Evolutionary conservation across 2,888 invertebrate genomes (phyloP), one percentile per base, ranked within the genome.

Genomic region (Microchrysa polita): DNA sequence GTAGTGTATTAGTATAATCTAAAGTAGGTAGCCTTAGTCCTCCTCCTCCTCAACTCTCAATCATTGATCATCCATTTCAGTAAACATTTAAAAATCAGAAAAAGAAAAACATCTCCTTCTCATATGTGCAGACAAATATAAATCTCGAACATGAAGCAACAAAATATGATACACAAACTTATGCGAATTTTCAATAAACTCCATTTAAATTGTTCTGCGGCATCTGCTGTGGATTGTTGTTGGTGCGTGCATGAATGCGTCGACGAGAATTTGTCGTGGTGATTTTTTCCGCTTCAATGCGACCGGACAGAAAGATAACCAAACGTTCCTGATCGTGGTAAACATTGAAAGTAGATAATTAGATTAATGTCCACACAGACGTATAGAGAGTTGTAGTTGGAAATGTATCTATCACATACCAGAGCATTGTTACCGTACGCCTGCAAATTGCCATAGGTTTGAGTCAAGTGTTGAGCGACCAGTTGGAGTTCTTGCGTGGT

Each of bases 231-330:
- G 82, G 79, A 67, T 80, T 79, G 77, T 82, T 81, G 74, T 82
- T 81, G 48, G 79, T 61, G 65, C 77, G 75, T n/a, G 77, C 72
- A 52, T 80, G 77, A 57, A 78, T 88, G 83, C 79, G 86, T 79
- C 80, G 86, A 82, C 80, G 86, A 82, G 83, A 63, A 72, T 61
- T 53, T 77, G 85, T 83, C 20, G 86, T 86, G 5, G 86, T 80
- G 1, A 88, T 87, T 80, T 90, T 90, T 79, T 88, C 88, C 0
- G 88, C 86, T 79, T 88, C 88, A 71, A 90, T 89, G 76, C 90
- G 90, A 61, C 91, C 91, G 12, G 91, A 91, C 67, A 91, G 81
- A 79, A 90, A 89, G 74, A 88, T 85, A 0, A 91, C 91, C 63
- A 91, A 81, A 73, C 89, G 88, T 80, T 90, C 91, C 91, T 91